These are phyloP conservation scores for Scelioninae gen. 1 DNA, from an alignment of 2,888 invertebrate genomes.

Conservation along the genomic window DNA sequence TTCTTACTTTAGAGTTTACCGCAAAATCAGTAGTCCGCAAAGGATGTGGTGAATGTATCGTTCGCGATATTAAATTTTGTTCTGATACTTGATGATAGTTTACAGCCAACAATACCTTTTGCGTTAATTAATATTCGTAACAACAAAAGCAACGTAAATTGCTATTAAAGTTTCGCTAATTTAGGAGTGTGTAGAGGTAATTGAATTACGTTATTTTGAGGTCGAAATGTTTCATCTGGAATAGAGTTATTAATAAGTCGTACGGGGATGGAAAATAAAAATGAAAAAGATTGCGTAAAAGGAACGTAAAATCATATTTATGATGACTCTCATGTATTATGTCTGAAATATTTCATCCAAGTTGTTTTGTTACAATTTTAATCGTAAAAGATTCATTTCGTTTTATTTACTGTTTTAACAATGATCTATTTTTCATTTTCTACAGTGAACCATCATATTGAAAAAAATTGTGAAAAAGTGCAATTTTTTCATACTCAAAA, in stretches of 20 bases:
- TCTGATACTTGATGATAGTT: conserved; percentile 16
- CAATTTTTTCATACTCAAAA: too few species aligned
- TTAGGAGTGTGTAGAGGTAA: conserved; percentile 8
- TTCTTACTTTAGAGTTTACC: conserved; percentile 6
- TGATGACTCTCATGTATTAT: neutral
- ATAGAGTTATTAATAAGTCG: conserved; percentile 43
- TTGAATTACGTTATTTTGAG: conserved; percentile 39
- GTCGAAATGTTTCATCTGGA: conserved; percentile 28
- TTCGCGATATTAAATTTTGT: conserved; percentile 21
- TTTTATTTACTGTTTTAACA: too few species aligned
- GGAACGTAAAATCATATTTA: conserved; percentile 21
- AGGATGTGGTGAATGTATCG: neutral
- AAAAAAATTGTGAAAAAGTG: too few species aligned
- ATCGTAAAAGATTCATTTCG: neutral
- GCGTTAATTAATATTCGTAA: conserved; percentile 39
- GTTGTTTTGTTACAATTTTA: neutral
- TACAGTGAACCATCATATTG: too few species aligned
- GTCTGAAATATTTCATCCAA: conserved; percentile 1
- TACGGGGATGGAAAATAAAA: conserved; percentile 14
- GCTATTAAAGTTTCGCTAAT: conserved; percentile 31
- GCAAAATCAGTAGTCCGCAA: conserved; percentile 23
- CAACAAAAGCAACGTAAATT: conserved; percentile 29
- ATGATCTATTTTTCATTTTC: too few species aligned
- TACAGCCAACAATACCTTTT: conserved; percentile 1
- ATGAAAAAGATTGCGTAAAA: conserved; percentile 1